phyloP scores from a whole-genome alignment of 2,888 invertebrate species.

The Melinopterus prodromus region DNA sequence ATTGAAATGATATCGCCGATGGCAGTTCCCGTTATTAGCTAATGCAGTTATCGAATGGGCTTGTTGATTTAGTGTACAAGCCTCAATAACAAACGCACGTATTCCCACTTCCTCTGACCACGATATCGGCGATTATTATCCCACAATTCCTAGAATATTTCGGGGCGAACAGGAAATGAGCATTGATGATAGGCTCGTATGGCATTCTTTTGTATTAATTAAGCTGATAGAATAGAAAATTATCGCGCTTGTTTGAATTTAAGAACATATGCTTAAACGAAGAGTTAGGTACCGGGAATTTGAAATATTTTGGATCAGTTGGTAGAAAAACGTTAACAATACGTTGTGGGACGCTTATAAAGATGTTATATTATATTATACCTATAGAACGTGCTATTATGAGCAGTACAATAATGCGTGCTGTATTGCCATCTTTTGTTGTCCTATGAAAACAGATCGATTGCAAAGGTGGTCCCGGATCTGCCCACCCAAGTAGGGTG shows the following conservation, averaged over 20 bases:
- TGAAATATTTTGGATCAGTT: not conserved
- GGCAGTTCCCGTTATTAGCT: not conserved
- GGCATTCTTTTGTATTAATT: not conserved
- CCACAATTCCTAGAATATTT: not conserved
- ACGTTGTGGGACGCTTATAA: not conserved
- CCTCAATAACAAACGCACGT: not conserved
- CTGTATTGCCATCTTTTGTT: not conserved
- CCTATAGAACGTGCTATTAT: not conserved
- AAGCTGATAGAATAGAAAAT: not conserved
- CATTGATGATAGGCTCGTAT: not conserved
- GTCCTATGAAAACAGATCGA: not conserved
- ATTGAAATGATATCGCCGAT: slow-evolving; percentile 4
- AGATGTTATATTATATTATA: too few species aligned
- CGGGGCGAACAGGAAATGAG: not conserved
- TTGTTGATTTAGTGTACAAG: not conserved
- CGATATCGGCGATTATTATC: not conserved
- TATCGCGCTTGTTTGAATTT: not conserved
- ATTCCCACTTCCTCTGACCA: not conserved
- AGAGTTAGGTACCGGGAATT: not conserved
- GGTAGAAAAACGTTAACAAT: not conserved
- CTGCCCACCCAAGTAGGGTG: not conserved
- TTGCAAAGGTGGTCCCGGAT: not conserved
- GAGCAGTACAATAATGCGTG: not conserved
- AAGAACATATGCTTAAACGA: not conserved
- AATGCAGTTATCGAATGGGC: not conserved